Base-by-base conservation (phyloP, 2,888 invertebrate species). In the Gymnocheta viridis region DNA sequence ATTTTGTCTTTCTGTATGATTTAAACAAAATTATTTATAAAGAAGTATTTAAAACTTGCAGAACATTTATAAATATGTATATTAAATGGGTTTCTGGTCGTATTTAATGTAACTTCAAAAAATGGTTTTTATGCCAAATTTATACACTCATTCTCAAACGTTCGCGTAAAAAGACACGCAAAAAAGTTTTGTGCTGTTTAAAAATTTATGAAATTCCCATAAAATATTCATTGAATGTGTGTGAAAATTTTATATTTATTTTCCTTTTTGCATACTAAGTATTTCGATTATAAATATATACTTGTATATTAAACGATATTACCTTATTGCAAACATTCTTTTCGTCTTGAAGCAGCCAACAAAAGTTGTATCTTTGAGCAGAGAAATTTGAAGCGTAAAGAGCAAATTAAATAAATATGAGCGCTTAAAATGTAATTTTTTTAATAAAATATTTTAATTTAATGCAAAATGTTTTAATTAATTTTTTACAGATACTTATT, bases 221-320 rank as follows among this genome's bases (percentile, higher is more conserved):
- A 35, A 67, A 35, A 73, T 24, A 73, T 73, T 74, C 62, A 74
- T 51, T 62, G 38, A 74, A 12, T 47, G 24, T 62, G 24, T 41
- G 27, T 10, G 22, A 14, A 14, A 56, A 2, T 3, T 56, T 29
- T 10, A 12, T 4, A 22, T 4, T 12, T 56, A 29, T 29, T 29
- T 56, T 17, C 5, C 10, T 29, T n/a, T 56, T 56, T 14, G n/a
- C 54, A 56, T n/a, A 24, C 44, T 12, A 29, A 56, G 29, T 29
- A 56, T 56, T 29, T 6, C 14, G 24, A 51, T 51, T 24, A 24
- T n/a, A n/a, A n/a, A n/a, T n/a, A n/a, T n/a, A n/a, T 14, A 24
- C 9, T 9, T 22, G 6, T 29, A 17, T 29, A 56, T 17, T 29
- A 56, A 56, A 9, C 0, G 9, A 14, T 14, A 29, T 29, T 22